Base-by-base conservation (phyloP, 2,888 invertebrate genomes). In the Neocrepidodera transversa region DNA sequence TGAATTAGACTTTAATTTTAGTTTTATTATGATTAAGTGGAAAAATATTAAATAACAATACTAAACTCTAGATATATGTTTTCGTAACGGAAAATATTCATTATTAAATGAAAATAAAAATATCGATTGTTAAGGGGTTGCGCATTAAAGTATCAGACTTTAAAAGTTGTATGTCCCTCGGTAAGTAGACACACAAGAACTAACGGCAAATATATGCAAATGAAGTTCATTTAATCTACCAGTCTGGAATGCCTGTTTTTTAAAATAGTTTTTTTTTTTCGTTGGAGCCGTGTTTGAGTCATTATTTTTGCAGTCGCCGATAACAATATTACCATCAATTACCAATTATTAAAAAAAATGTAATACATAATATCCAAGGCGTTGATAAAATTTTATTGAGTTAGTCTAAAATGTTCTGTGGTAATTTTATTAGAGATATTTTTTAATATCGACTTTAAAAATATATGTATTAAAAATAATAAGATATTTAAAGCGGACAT, bases 131-230 rank as follows among this genome's bases (percentile, higher is more conserved):
- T 16, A 8, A 8, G 13, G 7, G n/a, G 8, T 8, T 8, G 8
- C 38, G 38, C 16, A 17, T 38, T 49, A 45, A 53, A 61, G 50
- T 54, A 56, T 51, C 38, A 28, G 50, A 51, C 55, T 32, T 58
- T 53, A 54, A 62, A 62, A 59, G 61, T 66, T 65, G 60, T 58
- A 74, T 68, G 73, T 68, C 73, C 67, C 65, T 68, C 69, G 70
- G 71, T 74, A 71, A 73, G 73, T 71, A 72, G 72, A 72, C 69
- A 71, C 69, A 70, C 73, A 74, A 73, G 73, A 74, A 76, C 74
- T 77, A 78, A 78, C 74, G 76, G 74, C 74, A 71, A 75, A 77
- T 76, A 76, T 76, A 78, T 78, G 77, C 76, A 76, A 77, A 78
- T 78, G 68, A 72, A 70, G 69, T 74, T 75, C 76, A 76, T 77